Evolutionary conservation across 2,113 vertebrate species (phyloP).

Genomic region (Anser brachyrhynchus): DNA sequence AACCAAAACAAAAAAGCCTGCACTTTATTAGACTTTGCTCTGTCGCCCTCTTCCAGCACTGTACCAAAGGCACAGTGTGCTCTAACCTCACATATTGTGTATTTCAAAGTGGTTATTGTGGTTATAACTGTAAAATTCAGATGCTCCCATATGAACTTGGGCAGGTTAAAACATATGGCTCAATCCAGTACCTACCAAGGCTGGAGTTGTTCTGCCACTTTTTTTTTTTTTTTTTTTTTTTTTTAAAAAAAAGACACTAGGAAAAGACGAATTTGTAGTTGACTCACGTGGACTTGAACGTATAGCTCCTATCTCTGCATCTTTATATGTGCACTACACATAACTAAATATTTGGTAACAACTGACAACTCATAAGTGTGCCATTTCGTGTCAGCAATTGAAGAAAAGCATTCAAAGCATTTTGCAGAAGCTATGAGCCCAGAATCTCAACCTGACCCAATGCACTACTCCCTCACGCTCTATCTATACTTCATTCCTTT

Average conservation of each 20-base stretch:
- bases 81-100: not conserved
- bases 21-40: not conserved
- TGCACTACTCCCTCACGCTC: not conserved
- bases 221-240: too few species aligned
- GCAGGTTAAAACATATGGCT: not conserved
- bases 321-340: not conserved
- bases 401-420: not conserved
- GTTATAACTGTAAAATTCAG: not conserved
- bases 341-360: not conserved
- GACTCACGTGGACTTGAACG: not conserved
- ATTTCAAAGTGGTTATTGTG: not conserved
- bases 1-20: not conserved
- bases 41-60: not conserved
- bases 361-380: not conserved
- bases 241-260: too few species aligned
- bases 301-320: not conserved
- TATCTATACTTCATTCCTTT: not conserved
- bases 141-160: not conserved
- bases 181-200: fast-evolving
- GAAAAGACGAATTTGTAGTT: too few species aligned
- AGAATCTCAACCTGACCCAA: not conserved
- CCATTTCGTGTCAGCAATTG: not conserved
- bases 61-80: not conserved
- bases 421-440: not conserved
- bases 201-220: not conserved